Base-by-base conservation (phyloP, 2,888 invertebrate species). In the Pristionchus entomophagus region DNA sequence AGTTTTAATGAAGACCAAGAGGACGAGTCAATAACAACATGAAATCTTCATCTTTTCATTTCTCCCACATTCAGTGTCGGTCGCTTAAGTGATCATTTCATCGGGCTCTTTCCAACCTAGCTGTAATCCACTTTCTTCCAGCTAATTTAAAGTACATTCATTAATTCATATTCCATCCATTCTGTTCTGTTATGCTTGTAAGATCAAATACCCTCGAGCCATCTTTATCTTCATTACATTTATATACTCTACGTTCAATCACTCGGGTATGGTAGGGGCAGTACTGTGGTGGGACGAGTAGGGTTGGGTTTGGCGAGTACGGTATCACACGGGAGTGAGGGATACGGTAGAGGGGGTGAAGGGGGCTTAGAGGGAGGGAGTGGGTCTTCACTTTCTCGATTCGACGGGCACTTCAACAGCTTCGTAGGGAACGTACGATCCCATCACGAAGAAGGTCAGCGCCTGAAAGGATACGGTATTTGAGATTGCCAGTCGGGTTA, bases 371-470 rank as follows among this genome's bases (percentile, higher is more conserved):
- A 32, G 62, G 32, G 62, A 32, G 62, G 29, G 62, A 14, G 62
- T 26, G 62, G 62, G 29, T 10, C 62, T 62, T 69, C 38, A 69
- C 69, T 69, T 69, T 35, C 69, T 69, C 17, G 69, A 19, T 8
- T 69, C 69, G 69, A 38, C 38, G 5, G 62, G 62, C 29, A 19
- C 69, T 5, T 12, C 29, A 29, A 29, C 38, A 10, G 38, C 38
- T 17, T 26, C 29, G 56, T 56, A 81, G 10, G 83, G 83, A 4
- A n/a, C 22, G 45, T 19, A 41, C 14, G 62, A 62, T n/a, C 83
- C 83, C 38, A 83, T n/a, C 62, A 83, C 45, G 83, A 62, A 83
- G 83, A 62, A 83, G 29, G 62, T 29, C 41, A 83, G 62, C 2
- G 62, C 83, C 81, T 81, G 81, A 51, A 26, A 35, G 29, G 4